Percentiles rank a stretch among this genome's conserved stretches.
Conservation (phyloP, 2,888 invertebrate genomes). For the Monopis laevigella region DNA sequence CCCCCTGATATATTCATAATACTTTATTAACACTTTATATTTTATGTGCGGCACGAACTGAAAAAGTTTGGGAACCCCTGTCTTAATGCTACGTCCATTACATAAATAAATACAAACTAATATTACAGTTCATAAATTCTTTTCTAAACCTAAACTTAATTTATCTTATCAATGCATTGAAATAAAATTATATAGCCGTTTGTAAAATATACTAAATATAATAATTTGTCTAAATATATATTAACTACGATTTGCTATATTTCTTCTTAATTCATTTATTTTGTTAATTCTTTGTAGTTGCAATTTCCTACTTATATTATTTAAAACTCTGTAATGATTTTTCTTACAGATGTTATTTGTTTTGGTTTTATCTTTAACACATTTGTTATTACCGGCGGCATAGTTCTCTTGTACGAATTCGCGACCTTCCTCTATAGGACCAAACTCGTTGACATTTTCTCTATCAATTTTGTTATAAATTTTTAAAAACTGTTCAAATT, state of each 20-base stretch:
- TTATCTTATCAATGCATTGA: too few relatives aligned
- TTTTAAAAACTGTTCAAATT: slow-evolving; percentile 54
- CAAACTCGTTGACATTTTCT: background rate
- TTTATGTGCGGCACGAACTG: too few relatives aligned
- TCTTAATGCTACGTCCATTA: too few relatives aligned
- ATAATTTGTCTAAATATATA: too few relatives aligned
- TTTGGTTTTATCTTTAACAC: background rate
- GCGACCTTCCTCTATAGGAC: background rate
- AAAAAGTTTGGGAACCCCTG: too few relatives aligned
- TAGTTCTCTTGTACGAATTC: background rate
- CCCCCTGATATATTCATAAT: too few relatives aligned
- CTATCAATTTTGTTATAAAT: slow-evolving; percentile 45
- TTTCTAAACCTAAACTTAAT: too few relatives aligned
- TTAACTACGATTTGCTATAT: background rate
- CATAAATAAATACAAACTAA: too few relatives aligned
- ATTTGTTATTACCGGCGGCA: background rate
- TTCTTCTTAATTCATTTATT: slow-evolving; percentile 2
- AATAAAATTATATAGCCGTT: too few relatives aligned
- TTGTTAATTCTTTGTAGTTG: background rate
- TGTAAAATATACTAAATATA: too few relatives aligned
- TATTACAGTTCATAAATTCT: too few relatives aligned
- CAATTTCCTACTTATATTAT: background rate
- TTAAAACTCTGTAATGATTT: slow-evolving; percentile 21
- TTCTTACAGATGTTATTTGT: background rate
- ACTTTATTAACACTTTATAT: too few relatives aligned